Conservation (phyloP, 37 sponge, comb jelly and placozoan genomes). For the Dysidea cf. avara region DNA sequence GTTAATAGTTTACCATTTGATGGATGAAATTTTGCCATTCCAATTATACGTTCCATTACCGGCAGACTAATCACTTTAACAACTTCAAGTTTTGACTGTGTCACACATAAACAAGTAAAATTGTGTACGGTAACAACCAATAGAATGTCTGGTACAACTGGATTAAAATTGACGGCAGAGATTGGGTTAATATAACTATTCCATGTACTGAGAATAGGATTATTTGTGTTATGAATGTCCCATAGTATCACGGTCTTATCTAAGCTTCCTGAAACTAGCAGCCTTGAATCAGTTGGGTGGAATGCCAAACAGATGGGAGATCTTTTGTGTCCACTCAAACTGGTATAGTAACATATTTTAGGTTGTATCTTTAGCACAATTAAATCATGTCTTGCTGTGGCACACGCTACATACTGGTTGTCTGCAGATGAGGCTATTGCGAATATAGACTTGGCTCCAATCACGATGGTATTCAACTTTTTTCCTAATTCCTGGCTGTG, state of each 20-base stretch:
- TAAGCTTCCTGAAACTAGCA: not conserved
- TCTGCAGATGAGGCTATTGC: not conserved
- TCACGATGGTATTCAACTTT: not conserved
- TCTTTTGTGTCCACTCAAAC: not conserved
- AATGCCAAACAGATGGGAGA: conserved; percentile 18
- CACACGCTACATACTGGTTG: conserved; percentile 2
- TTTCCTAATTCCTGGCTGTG: too few species aligned
- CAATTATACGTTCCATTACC: too few species aligned
- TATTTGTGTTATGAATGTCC: not conserved
- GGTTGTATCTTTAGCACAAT: conserved; percentile 1
- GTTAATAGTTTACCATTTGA: too few species aligned
- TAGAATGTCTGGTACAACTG: too few species aligned
- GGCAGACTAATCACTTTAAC: too few species aligned
- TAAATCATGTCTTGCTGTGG: not conserved
- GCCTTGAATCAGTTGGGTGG: not conserved
- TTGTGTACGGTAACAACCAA: too few species aligned
- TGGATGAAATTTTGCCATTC: too few species aligned
- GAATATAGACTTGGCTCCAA: conserved; percentile 7
- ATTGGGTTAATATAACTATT: too few species aligned
- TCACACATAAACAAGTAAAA: too few species aligned
- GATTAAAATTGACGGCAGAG: too few species aligned
- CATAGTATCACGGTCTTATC: not conserved
- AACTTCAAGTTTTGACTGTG: too few species aligned
- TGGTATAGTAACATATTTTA: not conserved
- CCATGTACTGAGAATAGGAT: too few species aligned